Evolutionary conservation across 2,888 invertebrate species (phyloP).

Genomic region (Camponotus fellah): DNA sequence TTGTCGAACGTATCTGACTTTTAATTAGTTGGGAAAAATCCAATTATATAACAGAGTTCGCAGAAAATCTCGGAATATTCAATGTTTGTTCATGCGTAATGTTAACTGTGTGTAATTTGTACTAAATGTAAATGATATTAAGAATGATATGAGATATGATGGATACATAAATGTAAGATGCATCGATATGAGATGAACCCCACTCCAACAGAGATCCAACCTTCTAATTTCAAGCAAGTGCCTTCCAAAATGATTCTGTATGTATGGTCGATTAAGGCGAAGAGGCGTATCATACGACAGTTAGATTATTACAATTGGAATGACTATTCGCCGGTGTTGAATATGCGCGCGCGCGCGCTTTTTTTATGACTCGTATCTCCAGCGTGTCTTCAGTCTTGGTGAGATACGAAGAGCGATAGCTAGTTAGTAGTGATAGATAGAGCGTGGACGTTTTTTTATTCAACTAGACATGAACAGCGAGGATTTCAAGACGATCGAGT

Average conservation of each 20-base stretch:
- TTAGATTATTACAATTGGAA: background rate
- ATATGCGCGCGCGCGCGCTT: background rate
- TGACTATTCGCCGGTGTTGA: background rate
- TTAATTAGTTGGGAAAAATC: no score
- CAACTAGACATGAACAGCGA: constrained; percentile 40
- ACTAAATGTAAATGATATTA: no score
- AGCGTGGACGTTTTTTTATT: background rate
- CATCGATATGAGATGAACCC: no score
- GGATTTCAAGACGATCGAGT: constrained; percentile 63
- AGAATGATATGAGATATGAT: no score
- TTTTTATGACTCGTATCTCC: background rate
- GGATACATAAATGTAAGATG: no score
- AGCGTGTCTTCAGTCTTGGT: background rate
- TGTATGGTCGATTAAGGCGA: background rate
- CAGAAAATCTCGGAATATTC: no score
- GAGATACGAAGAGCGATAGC: background rate
- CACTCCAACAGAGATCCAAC: no score
- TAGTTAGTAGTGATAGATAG: background rate
- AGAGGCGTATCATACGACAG: background rate
- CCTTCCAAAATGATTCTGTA: background rate
- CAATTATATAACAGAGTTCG: no score
- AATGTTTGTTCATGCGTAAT: no score
- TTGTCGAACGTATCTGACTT: no score
- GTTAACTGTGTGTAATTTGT: no score
- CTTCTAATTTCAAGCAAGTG: no score